Base-by-base conservation (phyloP, 2,113 vertebrate genomes). In the Gobius niger region DNA sequence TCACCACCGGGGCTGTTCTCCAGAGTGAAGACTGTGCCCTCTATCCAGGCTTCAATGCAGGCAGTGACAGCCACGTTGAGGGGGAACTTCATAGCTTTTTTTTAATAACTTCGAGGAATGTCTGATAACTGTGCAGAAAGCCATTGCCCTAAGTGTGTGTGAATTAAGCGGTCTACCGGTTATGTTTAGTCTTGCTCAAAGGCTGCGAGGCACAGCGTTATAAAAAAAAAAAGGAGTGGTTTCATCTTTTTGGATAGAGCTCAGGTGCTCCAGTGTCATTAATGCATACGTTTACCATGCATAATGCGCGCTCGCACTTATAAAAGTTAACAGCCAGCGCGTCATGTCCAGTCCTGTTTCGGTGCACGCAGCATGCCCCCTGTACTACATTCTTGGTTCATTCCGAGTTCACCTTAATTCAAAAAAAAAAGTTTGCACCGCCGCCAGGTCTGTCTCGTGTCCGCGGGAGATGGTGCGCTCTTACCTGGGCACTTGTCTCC, bases 401-500 rank as follows among this genome's bases (percentile, higher is more conserved):
- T 40, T 57, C 24, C 15, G 42, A 42, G 40, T 60, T 60, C 14
- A 60, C 15, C 7, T 5, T 44, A 7, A 57, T 60, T 16, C 40
- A 44, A 2, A 9, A 8, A 44, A 2, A 9, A 8, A 49, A 50
- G 12, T 50, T 13, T 12, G 47, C 47, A 12, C 4, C 6, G 13
- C 15, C 7, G 7, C 7, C 13, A 34, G 2, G 1, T 40, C 3
- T 15, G 0, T 41, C 1, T 42, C 5, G 40, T 42, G 15, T 60
- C 34, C 34, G 14, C 7, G 34, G 34, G 10, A 46, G 57, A 42
- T 44, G 53, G 57, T 60, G 57, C 57, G 14, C 40, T 12, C 81
- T 75, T 82, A 91, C 87, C 87, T 85, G 75, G 13, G 53, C 59
- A 60, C 57, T 44, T 60, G 57, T 41, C 7, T 60, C n/a, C 13